Evolutionary conservation across 1,140 invertebrate genomes (phyloP).

Genomic region (Formica exsecta): DNA sequence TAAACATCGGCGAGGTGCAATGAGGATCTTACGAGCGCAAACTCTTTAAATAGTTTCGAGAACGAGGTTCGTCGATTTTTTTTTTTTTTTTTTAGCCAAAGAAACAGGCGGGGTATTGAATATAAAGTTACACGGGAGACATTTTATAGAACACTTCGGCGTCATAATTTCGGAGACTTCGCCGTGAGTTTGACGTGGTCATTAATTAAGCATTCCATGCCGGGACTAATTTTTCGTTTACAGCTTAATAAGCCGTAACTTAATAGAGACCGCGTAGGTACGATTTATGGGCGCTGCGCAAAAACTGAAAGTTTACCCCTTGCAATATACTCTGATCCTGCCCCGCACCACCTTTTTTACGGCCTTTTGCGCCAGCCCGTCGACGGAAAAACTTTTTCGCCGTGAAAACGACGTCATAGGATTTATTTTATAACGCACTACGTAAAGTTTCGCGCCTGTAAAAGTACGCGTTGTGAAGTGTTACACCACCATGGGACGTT

Average conservation of each 20-base stretch:
- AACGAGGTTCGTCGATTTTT: conserved; percentile 37
- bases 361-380: conserved; percentile 33
- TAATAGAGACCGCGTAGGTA: neutral
- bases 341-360: neutral
- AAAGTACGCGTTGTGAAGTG: conserved; percentile 24
- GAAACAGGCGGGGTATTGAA: conserved; percentile 34
- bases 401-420: conserved; percentile 44
- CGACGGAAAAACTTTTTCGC: conserved; percentile 39
- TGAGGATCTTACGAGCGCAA: conserved; percentile 4
- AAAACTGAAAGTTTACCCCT: conserved; percentile 48
- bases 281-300: conserved; percentile 64
- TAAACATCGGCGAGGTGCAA: conserved; percentile 17
- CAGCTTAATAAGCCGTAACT: conserved; percentile 66
- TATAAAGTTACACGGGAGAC: conserved; percentile 47
- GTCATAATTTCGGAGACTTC: conserved; percentile 25
- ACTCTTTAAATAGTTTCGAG: conserved; percentile 40
- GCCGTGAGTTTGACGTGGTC: conserved; percentile 59
- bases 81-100: neutral
- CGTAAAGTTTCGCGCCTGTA: conserved; percentile 30
- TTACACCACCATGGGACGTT: conserved; percentile 16
- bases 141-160: conserved; percentile 52
- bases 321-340: conserved; percentile 38
- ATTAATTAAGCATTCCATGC: conserved; percentile 68
- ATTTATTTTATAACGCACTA: conserved; percentile 59
- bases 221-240: conserved; percentile 70